phyloP scores from a whole-genome alignment of 2,113 vertebrate species.

The Tringa solitaria region DNA sequence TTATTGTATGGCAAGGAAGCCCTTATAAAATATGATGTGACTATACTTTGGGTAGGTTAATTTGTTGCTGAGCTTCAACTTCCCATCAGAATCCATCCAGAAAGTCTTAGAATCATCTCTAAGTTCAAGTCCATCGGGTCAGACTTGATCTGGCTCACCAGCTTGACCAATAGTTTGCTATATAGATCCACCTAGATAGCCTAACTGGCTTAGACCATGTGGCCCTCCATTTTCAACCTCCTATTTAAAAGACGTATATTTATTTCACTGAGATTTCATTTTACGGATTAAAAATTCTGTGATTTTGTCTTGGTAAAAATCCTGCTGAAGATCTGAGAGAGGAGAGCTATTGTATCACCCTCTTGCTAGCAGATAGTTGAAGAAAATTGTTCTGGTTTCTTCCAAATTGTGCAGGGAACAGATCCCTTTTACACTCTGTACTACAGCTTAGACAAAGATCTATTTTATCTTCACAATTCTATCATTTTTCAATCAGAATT shows the following conservation, averaged over 20 bases:
- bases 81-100: neutral
- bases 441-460: neutral
- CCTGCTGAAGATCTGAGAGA: neutral
- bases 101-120: neutral
- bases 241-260: neutral
- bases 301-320: neutral
- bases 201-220: accelerated
- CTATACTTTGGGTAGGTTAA: neutral
- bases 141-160: neutral
- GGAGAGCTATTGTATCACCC: neutral
- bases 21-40: neutral
- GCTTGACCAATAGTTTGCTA: neutral
- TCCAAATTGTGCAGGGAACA: neutral
- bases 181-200: neutral
- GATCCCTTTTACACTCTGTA: neutral
- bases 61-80: neutral
- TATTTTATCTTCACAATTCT: neutral
- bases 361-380: neutral
- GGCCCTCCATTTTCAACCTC: neutral
- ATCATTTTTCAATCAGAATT: neutral
- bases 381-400: neutral
- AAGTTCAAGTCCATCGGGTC: neutral
- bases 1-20: neutral
- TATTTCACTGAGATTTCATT: neutral
- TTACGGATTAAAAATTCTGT: neutral